Evolutionary conservation across 2,888 invertebrate species (phyloP).

Genomic region (Nephrotoma guestfalica): DNA sequence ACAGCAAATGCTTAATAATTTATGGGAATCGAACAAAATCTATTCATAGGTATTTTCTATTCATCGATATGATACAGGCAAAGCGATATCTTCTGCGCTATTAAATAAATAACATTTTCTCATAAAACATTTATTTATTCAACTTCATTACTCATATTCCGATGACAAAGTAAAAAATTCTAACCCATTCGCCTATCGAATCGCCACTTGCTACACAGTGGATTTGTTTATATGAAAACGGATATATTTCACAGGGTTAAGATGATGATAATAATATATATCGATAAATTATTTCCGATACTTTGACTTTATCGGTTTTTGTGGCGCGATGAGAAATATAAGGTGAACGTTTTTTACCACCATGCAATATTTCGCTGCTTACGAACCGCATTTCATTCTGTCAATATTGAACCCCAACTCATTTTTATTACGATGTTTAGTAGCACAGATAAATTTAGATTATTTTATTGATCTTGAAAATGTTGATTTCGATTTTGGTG

Average conservation of each 20-base stretch:
- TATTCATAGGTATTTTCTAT: background rate
- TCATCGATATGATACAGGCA: background rate
- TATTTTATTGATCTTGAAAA: too few species aligned
- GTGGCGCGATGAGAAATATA: background rate
- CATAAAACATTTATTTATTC: background rate
- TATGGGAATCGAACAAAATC: background rate
- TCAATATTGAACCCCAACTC: too few species aligned
- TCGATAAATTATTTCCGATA: background rate
- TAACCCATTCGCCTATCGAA: background rate
- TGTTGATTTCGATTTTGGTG: too few species aligned
- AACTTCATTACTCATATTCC: background rate
- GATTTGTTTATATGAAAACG: background rate
- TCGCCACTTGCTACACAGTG: background rate
- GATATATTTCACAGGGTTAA: background rate
- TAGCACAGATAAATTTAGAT: too few species aligned
- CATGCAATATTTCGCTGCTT: too few species aligned
- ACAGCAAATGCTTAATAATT: background rate
- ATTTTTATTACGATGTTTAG: too few species aligned
- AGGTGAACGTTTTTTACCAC: too few species aligned
- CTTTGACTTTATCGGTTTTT: background rate
- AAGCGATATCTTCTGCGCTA: background rate
- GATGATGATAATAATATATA: background rate
- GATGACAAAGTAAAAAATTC: background rate
- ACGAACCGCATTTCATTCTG: too few species aligned
- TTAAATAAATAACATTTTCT: background rate